Evolutionary conservation across 2,888 invertebrate species (phyloP).

Genomic region (Caenorhabditis angaria): DNA sequence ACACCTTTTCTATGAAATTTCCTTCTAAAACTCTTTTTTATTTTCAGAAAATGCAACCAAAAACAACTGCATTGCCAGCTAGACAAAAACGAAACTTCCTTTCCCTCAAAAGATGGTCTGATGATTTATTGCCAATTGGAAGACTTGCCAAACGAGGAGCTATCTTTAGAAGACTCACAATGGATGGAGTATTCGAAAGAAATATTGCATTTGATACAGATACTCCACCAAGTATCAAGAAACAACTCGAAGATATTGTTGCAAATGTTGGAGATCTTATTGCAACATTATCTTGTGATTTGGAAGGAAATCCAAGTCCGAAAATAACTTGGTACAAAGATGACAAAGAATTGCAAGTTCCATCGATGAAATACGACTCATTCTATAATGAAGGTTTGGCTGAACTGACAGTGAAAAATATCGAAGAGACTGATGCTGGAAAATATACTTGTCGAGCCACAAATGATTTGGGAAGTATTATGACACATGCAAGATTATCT

Average conservation of each 20-base stretch:
- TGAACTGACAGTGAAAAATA: slow-evolving; percentile 77
- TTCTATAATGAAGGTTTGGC: slow-evolving; percentile 62
- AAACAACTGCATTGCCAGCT: slow-evolving; percentile 59
- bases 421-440: slow-evolving; percentile 84
- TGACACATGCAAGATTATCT: slow-evolving; percentile 77
- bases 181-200: slow-evolving; percentile 73
- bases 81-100: slow-evolving; percentile 63
- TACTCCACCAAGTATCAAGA: slow-evolving; percentile 72
- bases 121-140: slow-evolving; percentile 73
- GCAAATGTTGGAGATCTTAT: slow-evolving; percentile 67
- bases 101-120: slow-evolving; percentile 63
- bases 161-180: slow-evolving; percentile 73
- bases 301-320: slow-evolving; percentile 72
- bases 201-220: slow-evolving; percentile 73
- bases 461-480: slow-evolving; percentile 85
- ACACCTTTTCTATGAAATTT: not conserved
- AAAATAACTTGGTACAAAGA: slow-evolving; percentile 68
- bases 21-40: not conserved
- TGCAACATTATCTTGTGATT: slow-evolving; percentile 72
- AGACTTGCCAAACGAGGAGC: slow-evolving; percentile 74
- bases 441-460: slow-evolving; percentile 84
- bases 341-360: slow-evolving; percentile 68
- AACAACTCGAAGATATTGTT: slow-evolving; percentile 72
- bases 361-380: slow-evolving; percentile 71
- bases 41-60: slow-evolving; percentile 55